Conservation (phyloP, 2,797 vertebrate species). For the Chromobotia macracanthus region DNA sequence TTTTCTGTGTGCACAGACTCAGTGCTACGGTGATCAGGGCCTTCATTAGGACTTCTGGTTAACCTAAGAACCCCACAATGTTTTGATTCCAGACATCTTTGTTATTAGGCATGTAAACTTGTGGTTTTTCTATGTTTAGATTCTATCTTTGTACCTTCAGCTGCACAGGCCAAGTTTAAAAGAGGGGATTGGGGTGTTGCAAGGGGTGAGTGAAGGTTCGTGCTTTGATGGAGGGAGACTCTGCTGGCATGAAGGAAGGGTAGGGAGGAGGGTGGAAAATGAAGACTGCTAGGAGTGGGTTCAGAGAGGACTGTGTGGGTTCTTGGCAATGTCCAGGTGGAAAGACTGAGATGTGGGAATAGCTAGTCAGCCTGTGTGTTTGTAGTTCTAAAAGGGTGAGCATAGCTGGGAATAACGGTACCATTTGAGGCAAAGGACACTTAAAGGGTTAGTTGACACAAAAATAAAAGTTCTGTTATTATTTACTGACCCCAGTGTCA, state of each 20-base stretch:
- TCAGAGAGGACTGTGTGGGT: conserved; percentile 59
- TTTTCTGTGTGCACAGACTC: background rate
- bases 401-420: conserved; percentile 69
- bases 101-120: conserved; percentile 1
- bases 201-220: conserved; percentile 30
- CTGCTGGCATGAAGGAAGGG: conserved; percentile 43
- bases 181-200: background rate
- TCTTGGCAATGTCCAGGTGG: conserved; percentile 64
- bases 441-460: background rate
- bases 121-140: conserved; percentile 6
- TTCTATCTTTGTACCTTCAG: conserved; percentile 7
- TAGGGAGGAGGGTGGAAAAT: conserved; percentile 55
- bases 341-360: conserved; percentile 63
- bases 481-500: background rate
- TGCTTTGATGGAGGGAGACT: conserved; percentile 59
- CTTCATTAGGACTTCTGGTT: background rate
- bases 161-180: conserved; percentile 1
- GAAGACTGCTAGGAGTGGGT: conserved; percentile 51
- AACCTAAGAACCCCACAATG: background rate
- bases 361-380: conserved; percentile 31
- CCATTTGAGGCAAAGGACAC: conserved; percentile 23
- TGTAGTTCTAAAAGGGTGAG: conserved; percentile 54
- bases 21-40: background rate
- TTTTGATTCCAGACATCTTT: background rate
- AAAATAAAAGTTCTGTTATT: background rate